These are phyloP conservation scores for Notodonta ziczac DNA, from an alignment of 2,888 invertebrate species.

Conservation along the genomic window DNA sequence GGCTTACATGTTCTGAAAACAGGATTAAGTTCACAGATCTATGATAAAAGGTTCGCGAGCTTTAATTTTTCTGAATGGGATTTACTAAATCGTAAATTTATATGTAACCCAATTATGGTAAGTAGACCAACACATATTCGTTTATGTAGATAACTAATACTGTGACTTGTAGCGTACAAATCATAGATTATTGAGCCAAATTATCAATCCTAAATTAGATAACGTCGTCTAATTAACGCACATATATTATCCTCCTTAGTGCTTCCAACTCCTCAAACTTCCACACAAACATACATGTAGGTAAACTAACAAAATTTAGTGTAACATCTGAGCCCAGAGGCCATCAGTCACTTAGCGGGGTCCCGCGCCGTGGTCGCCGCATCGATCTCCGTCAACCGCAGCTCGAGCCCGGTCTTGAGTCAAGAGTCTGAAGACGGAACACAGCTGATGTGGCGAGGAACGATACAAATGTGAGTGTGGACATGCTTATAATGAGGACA, in stretches of 20 bases:
- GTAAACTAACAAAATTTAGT: constrained; percentile 23
- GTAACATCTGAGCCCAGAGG: constrained; percentile 32
- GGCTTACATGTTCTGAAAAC: not conserved
- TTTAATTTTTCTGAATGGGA: too few relatives aligned
- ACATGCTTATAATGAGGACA: not conserved
- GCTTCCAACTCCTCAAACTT: too few relatives aligned
- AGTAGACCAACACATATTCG: too few relatives aligned
- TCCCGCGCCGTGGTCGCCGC: constrained; percentile 46
- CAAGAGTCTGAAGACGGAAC: constrained; percentile 36
- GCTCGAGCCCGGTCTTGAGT: constrained; percentile 44
- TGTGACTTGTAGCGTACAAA: too few relatives aligned
- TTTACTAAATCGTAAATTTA: too few relatives aligned
- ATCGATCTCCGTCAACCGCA: constrained; percentile 70
- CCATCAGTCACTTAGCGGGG: constrained; percentile 65
- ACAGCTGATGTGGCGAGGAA: constrained; percentile 33
- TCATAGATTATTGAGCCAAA: too few relatives aligned
- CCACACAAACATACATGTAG: constrained; percentile 7
- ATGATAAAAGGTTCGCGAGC: too few relatives aligned
- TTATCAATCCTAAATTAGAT: too few relatives aligned
- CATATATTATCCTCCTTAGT: too few relatives aligned
- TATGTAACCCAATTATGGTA: too few relatives aligned
- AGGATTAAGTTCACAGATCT: not conserved
- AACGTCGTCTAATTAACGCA: too few relatives aligned
- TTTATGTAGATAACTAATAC: too few relatives aligned
- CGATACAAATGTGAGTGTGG: constrained; percentile 1